A percentile compares a stretch with the other conserved stretches of the same genome.
Conservation (phyloP, 2,797 vertebrate species). For the Alectoris magna region DNA sequence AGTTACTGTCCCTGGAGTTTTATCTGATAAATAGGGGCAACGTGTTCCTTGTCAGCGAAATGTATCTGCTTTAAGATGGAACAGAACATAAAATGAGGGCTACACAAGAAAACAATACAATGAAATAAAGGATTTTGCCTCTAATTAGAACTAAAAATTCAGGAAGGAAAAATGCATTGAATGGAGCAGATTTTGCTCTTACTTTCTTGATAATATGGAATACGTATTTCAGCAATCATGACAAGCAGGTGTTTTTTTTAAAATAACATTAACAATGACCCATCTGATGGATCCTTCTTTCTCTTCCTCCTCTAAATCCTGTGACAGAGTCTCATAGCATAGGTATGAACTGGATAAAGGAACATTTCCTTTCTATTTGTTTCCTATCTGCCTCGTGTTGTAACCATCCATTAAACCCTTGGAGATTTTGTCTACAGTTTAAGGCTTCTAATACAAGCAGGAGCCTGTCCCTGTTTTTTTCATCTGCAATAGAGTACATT, state of each 20-base stretch:
- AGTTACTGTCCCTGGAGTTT: neutral
- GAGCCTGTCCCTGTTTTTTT: neutral
- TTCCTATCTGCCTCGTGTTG: neutral
- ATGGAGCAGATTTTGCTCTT: neutral
- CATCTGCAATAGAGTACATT: neutral
- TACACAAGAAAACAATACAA: neutral
- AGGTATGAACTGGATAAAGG: neutral
- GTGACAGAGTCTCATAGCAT: conserved; percentile 8
- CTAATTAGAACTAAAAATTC: neutral
- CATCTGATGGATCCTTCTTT: neutral
- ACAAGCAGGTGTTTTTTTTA: neutral
- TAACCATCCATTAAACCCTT: neutral
- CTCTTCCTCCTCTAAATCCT: neutral
- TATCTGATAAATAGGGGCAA: neutral
- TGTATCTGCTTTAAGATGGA: neutral
- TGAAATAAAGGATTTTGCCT: neutral
- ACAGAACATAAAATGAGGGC: neutral
- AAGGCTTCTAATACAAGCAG: neutral
- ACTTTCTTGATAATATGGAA: neutral
- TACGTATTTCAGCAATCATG: neutral
- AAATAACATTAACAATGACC: neutral
- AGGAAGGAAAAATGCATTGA: neutral
- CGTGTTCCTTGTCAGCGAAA: conserved; percentile 8
- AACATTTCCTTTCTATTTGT: conserved; percentile 11
- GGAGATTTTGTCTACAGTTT: neutral